Conservation (phyloP, 1,140 invertebrate genomes). For the Rhopalosiphum padi region DNA sequence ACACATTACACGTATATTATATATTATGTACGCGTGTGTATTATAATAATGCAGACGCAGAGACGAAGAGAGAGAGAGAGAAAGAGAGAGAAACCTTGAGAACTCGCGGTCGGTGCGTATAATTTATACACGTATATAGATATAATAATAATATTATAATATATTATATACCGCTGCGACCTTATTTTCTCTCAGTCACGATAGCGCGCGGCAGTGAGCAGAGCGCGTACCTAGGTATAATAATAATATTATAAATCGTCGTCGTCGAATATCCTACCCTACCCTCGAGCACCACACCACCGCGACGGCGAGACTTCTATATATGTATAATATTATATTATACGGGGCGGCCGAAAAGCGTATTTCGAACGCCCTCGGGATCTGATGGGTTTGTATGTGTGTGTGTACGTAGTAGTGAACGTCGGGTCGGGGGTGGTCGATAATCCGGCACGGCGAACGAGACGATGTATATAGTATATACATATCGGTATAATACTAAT, state of each 20-base stretch:
- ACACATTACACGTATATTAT: background rate
- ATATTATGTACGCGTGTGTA: background rate
- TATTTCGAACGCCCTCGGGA: conserved; percentile 28
- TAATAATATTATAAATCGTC: conserved; percentile 34
- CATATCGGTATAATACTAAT: background rate
- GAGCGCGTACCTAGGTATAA: conserved; percentile 2
- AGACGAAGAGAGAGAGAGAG: background rate
- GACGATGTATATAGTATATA: background rate
- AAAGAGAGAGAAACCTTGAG: conserved; percentile 18
- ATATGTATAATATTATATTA: background rate
- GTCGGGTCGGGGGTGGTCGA: conserved; percentile 20
- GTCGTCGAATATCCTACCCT: background rate
- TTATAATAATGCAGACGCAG: conserved; percentile 9
- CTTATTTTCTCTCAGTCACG: conserved; percentile 33
- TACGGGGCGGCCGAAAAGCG: background rate
- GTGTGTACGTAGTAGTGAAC: background rate
- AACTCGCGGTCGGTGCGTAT: conserved; percentile 12
- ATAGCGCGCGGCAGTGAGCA: background rate
- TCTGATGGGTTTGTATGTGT: background rate
- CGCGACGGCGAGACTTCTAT: background rate
- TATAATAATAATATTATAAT: conserved; percentile 24
- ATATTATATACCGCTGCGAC: conserved; percentile 24
- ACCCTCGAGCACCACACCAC: background rate
- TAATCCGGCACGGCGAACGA: background rate
- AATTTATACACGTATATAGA: background rate